A percentile compares a stretch with the other conserved stretches of the same genome.
These are phyloP conservation scores for Lymantria monacha DNA, from an alignment of 2,888 invertebrate species.

Conservation along the genomic window DNA sequence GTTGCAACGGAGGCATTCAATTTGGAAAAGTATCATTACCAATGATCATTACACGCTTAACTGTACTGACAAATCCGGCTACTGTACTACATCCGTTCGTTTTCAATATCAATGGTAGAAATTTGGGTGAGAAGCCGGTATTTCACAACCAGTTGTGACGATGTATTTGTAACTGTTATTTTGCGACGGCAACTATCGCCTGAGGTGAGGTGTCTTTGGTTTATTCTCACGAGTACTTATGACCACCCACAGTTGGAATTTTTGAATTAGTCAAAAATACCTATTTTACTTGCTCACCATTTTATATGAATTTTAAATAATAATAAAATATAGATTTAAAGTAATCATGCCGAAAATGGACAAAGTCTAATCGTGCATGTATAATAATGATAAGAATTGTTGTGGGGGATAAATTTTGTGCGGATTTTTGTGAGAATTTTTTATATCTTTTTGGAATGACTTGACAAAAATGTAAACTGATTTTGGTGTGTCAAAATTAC, in stretches of 20 bases:
- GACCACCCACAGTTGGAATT: constrained; percentile 49
- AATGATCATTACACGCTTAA: neutral
- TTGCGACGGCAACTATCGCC: constrained; percentile 37
- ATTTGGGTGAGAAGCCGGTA: constrained; percentile 17
- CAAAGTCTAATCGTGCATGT: neutral
- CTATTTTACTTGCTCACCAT: constrained; percentile 30
- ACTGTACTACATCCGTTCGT: constrained; percentile 3
- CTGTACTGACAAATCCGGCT: constrained; percentile 5
- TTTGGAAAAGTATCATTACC: constrained; percentile 1
- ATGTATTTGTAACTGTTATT: constrained; percentile 48
- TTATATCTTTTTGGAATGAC: too few species aligned
- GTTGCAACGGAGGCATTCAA: constrained; percentile 1
- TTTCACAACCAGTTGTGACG: constrained; percentile 31
- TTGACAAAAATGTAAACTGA: too few species aligned
- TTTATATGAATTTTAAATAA: constrained; percentile 19
- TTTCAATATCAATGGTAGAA: constrained; percentile 39
- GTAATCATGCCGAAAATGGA: constrained; percentile 12
- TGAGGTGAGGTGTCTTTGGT: constrained; percentile 29
- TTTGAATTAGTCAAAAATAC: constrained; percentile 48
- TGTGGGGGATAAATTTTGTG: too few species aligned
- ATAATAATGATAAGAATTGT: too few species aligned
- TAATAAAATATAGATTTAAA: constrained; percentile 3
- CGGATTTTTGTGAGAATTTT: too few species aligned
- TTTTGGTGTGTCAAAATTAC: constrained; percentile 2
- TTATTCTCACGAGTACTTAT: constrained; percentile 47